phyloP scores from a whole-genome alignment of 2,113 vertebrate genomes.

The Empidonax alnorum region DNA sequence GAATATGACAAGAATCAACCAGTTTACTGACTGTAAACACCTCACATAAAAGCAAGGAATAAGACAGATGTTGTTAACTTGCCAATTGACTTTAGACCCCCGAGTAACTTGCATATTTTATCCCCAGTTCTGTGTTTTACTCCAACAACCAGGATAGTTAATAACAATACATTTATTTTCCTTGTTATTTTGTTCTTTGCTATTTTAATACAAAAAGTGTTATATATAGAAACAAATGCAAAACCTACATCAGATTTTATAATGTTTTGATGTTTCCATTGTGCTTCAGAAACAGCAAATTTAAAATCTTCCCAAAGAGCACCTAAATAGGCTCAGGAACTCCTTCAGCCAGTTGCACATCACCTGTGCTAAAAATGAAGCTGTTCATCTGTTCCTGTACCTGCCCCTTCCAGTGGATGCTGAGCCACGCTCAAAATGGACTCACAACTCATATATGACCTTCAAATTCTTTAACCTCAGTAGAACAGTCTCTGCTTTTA shows the following conservation, averaged over 20 bases:
- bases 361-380: not conserved
- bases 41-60: not conserved
- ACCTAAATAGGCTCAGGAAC: not conserved
- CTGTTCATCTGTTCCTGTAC: not conserved
- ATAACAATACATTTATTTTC: not conserved
- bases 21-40: not conserved
- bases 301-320: not conserved
- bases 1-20: not conserved
- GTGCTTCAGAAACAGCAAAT: not conserved
- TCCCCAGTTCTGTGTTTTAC: not conserved
- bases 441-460: not conserved
- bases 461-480: not conserved
- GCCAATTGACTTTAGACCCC: not conserved
- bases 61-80: not conserved
- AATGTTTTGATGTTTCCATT: not conserved
- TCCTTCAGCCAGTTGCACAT: not conserved
- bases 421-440: not conserved
- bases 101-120: not conserved
- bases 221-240: not conserved
- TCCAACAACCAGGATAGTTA: not conserved
- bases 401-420: not conserved
- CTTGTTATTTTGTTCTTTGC: not conserved
- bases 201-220: not conserved
- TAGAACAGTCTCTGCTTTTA: not conserved
- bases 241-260: not conserved